Percentiles rank a stretch among this genome's conserved stretches.
phyloP scores from a whole-genome alignment of 2,888 invertebrate species.

The Drosophila multiciliata region DNA sequence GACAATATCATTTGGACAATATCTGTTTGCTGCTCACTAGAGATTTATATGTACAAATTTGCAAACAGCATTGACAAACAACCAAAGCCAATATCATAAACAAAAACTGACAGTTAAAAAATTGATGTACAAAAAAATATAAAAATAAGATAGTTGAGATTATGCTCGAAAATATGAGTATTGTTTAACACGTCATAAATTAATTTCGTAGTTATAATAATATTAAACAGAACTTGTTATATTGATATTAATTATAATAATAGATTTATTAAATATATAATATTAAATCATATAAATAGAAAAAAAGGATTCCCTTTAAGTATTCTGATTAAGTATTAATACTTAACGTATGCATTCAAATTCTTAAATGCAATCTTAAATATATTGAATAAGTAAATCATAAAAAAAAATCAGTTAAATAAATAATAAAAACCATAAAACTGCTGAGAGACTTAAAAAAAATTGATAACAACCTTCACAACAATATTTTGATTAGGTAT shows the following conservation, averaged over 20 bases:
- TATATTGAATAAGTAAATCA: background rate
- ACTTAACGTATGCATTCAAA: background rate
- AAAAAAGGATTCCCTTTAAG: background rate
- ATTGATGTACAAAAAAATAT: background rate
- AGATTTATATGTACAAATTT: constrained; percentile 36
- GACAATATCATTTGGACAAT: constrained; percentile 43
- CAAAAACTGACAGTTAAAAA: background rate
- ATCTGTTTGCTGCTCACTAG: constrained; percentile 46
- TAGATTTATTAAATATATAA: background rate
- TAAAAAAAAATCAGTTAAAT: background rate
- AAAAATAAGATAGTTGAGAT: background rate
- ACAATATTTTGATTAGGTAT: background rate
- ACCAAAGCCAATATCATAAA: background rate
- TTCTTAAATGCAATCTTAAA: background rate
- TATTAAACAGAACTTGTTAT: background rate
- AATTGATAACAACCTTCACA: background rate
- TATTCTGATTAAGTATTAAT: background rate
- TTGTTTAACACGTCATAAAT: background rate
- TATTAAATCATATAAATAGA: background rate
- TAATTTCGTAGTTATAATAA: background rate
- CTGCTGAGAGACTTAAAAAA: background rate
- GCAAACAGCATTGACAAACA: constrained; percentile 13
- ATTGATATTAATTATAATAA: background rate
- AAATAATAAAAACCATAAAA: too few relatives aligned
- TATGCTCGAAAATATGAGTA: background rate